Evolutionary conservation across 2,888 invertebrate genomes (phyloP).

Genomic region (Oscheius sp.): DNA sequence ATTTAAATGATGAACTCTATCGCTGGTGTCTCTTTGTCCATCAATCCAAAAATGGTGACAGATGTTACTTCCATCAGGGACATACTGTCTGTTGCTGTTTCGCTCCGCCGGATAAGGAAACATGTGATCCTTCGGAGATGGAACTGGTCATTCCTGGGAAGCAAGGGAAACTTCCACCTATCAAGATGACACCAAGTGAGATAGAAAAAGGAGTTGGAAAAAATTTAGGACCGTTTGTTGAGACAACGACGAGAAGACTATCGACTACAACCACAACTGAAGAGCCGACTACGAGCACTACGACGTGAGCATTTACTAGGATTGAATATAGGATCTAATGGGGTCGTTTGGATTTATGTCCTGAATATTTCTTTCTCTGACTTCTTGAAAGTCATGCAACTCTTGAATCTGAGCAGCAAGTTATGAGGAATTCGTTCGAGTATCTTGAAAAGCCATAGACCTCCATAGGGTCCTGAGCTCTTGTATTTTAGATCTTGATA

Average conservation of each 20-base stretch:
- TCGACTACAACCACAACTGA: constrained; percentile 18
- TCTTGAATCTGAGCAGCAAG: no score
- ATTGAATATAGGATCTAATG: no score
- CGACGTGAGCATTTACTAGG: no score
- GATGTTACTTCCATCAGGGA: constrained; percentile 51
- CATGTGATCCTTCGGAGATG: constrained; percentile 54
- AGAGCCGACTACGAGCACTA: constrained; percentile 34
- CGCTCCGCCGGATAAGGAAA: constrained; percentile 44
- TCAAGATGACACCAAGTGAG: constrained; percentile 32
- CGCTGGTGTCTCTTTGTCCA: constrained; percentile 51
- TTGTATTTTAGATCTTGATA: no score
- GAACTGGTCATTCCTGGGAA: constrained; percentile 48
- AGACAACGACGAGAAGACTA: neutral
- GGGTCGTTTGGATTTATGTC: no score
- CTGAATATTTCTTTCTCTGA: no score
- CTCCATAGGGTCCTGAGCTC: no score
- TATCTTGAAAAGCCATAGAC: no score
- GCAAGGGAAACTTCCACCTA: constrained; percentile 17
- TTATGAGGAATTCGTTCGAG: no score
- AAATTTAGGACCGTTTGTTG: neutral
- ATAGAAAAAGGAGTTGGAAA: neutral
- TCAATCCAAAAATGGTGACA: constrained; percentile 29
- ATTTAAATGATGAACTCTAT: constrained; percentile 52
- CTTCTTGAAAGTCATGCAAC: no score
- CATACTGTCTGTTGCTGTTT: constrained; percentile 57